Evolutionary conservation across 2,888 invertebrate genomes (phyloP).

Genomic region (Gymnocheta viridis): DNA sequence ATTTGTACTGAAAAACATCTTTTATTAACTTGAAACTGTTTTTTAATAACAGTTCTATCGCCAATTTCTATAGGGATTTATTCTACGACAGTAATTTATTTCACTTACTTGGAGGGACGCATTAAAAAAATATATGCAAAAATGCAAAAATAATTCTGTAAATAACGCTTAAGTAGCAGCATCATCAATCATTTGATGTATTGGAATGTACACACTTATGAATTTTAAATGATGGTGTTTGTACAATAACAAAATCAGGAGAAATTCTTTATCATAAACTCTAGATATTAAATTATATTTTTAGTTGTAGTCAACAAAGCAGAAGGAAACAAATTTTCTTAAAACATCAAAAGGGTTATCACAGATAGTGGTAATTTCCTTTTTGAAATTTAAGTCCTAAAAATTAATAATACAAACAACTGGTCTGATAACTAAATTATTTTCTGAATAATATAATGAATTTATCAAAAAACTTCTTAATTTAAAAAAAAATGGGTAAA

Average conservation of each 20-base stretch:
- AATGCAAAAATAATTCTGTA: constrained; percentile 50
- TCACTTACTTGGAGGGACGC: not conserved
- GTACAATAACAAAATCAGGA: constrained; percentile 1
- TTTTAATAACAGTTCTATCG: constrained; percentile 23
- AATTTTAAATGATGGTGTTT: constrained; percentile 59
- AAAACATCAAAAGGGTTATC: not conserved
- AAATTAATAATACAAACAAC: no score
- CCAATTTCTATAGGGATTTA: constrained; percentile 32
- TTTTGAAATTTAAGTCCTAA: no score
- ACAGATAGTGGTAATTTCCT: not conserved
- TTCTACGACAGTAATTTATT: constrained; percentile 33
- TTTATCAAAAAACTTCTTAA: no score
- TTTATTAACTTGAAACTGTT: constrained; percentile 42
- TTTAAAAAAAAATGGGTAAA: no score
- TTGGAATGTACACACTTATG: constrained; percentile 46
- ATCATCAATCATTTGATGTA: constrained; percentile 61
- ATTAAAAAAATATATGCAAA: not conserved
- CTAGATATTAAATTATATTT: constrained; percentile 5
- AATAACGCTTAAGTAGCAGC: constrained; percentile 50
- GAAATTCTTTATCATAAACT: constrained; percentile 14
- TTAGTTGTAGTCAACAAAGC: not conserved
- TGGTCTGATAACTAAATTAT: no score
- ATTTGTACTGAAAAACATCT: constrained; percentile 43
- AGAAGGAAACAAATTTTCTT: not conserved
- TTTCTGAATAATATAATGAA: no score